Evolutionary conservation across 2,888 invertebrate species (phyloP).

Genomic region (Syrista parreyssii): DNA sequence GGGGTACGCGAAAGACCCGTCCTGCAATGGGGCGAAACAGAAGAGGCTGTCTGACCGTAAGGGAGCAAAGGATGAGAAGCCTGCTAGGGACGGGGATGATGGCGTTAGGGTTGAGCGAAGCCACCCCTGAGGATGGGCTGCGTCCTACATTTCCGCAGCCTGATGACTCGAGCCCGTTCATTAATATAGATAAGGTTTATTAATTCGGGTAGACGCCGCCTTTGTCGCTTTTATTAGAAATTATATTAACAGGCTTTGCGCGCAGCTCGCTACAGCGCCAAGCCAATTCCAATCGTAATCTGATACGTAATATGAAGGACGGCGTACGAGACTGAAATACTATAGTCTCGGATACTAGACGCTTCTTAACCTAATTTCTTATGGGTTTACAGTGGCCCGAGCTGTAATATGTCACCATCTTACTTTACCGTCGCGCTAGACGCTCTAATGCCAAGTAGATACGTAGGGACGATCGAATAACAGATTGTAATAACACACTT

Average conservation of each 20-base stretch:
- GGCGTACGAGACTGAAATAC: not conserved
- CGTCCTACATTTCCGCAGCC: conserved; percentile 18
- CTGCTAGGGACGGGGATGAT: not conserved
- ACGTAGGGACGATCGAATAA: not conserved
- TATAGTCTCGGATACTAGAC: not conserved
- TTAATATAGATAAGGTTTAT: conserved; percentile 23
- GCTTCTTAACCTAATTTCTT: not conserved
- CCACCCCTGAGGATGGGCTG: not conserved
- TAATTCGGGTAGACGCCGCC: conserved; percentile 21
- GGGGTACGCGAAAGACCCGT: conserved; percentile 4
- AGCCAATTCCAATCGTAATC: not conserved
- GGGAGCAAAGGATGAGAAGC: not conserved
- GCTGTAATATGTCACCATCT: not conserved
- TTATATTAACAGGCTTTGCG: not conserved
- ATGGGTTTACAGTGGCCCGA: not conserved
- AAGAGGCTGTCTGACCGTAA: not conserved
- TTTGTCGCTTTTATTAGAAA: conserved; percentile 12
- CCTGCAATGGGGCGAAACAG: not conserved
- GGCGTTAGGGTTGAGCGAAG: not conserved
- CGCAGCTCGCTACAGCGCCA: not conserved
- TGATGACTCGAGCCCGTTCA: conserved; percentile 20
- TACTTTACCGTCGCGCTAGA: not conserved
- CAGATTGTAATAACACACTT: not conserved
- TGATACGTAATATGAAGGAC: not conserved
- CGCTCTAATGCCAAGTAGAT: not conserved